Conservation (phyloP, 2,113 vertebrate genomes). For the Fukomys damarensis region DNA sequence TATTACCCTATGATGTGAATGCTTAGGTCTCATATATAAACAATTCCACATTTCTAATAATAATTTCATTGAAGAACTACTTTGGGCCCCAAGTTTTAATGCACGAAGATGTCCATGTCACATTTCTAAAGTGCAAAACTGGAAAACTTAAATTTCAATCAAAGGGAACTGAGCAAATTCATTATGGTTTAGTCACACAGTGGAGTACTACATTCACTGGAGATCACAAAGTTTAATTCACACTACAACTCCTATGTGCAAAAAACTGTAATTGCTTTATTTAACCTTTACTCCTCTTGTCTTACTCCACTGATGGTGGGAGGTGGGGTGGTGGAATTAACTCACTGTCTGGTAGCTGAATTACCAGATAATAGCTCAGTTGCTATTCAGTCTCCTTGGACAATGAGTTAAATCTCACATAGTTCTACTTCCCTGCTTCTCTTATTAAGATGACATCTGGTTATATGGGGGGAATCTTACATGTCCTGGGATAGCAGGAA, state of each 20-base stretch:
- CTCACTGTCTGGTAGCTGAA: not conserved
- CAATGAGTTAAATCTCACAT: not conserved
- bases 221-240: slow-evolving; percentile 21
- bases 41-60: not conserved
- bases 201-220: not conserved
- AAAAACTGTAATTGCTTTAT: not conserved
- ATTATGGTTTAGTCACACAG: not conserved
- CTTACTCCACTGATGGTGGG: not conserved
- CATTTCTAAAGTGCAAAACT: slow-evolving; percentile 6
- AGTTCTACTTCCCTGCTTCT: not conserved
- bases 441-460: not conserved
- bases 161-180: not conserved
- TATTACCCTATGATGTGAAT: not conserved
- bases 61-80: not conserved
- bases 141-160: not conserved
- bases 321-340: not conserved
- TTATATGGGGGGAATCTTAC: not conserved
- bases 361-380: not conserved
- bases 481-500: not conserved
- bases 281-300: not conserved
- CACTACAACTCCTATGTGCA: not conserved
- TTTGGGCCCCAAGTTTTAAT: not conserved
- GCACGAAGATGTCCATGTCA: not conserved
- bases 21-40: not conserved
- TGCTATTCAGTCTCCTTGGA: not conserved